phyloP scores from a whole-genome alignment of 2,113 vertebrate genomes.

The Danionella cerebrum region DNA sequence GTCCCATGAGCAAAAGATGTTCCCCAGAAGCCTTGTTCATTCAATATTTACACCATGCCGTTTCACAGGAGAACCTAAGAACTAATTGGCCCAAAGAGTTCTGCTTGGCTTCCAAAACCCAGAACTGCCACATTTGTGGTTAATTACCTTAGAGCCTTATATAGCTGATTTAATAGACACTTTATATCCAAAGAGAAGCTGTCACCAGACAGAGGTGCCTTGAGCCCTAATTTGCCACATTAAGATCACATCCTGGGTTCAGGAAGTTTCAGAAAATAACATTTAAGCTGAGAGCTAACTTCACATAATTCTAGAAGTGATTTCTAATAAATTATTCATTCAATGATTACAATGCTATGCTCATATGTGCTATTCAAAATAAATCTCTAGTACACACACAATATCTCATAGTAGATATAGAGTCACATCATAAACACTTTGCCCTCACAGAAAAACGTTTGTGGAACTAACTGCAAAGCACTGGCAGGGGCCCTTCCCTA shows the following conservation, averaged over 20 bases:
- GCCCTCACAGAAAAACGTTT: background rate
- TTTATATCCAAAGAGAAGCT: constrained; percentile 42
- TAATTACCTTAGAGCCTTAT: constrained; percentile 61
- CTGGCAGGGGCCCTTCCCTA: constrained; percentile 31
- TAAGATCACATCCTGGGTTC: background rate
- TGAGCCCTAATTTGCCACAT: background rate
- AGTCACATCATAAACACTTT: constrained; percentile 19
- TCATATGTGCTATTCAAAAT: too few species aligned
- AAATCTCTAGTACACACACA: background rate
- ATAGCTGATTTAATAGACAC: constrained; percentile 65
- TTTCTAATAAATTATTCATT: background rate
- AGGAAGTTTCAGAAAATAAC: too few species aligned
- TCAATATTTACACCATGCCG: constrained; percentile 59
- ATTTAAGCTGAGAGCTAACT: background rate
- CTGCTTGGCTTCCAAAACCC: constrained; percentile 60
- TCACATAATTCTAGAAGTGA: too few species aligned
- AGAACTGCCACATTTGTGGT: constrained; percentile 57
- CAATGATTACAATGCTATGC: background rate
- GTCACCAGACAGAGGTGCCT: constrained; percentile 22
- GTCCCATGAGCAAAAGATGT: constrained; percentile 52
- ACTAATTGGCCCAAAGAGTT: constrained; percentile 71
- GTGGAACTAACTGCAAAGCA: constrained; percentile 22
- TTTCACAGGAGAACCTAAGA: constrained; percentile 66
- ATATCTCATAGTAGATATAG: background rate
- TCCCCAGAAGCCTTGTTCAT: constrained; percentile 51